Evolutionary conservation across 2,797 vertebrate species (phyloP).

Genomic region (Crax fasciolata): DNA sequence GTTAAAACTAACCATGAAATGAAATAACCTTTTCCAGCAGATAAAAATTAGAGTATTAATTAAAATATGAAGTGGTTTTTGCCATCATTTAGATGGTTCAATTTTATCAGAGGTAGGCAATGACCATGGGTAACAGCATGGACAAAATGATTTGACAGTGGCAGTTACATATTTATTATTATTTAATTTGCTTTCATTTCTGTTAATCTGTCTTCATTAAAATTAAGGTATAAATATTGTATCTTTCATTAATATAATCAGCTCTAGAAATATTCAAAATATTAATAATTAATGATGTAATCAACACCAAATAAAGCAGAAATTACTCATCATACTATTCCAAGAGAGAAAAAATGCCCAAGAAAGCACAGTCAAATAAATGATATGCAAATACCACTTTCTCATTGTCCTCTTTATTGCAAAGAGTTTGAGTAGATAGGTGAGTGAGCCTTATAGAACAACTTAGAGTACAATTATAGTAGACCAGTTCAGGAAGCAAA

Average conservation of each 20-base stretch:
- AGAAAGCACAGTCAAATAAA: not conserved
- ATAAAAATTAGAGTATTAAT: slow-evolving; percentile 20
- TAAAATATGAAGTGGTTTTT: slow-evolving; percentile 25
- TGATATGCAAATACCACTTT: not conserved
- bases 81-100: not conserved
- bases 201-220: not conserved
- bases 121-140: not conserved
- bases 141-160: not conserved
- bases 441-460: not conserved
- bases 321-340: not conserved
- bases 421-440: not conserved
- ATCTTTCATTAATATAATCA: not conserved
- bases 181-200: not conserved
- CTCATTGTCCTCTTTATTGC: not conserved
- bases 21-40: slow-evolving; percentile 16
- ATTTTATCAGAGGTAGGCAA: slow-evolving; percentile 20
- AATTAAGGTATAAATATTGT: not conserved
- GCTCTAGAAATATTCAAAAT: not conserved
- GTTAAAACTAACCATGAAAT: not conserved
- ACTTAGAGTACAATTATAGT: not conserved
- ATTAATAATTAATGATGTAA: not conserved
- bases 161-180: not conserved
- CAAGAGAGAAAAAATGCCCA: not conserved
- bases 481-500: not conserved
- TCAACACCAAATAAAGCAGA: not conserved